Evolutionary conservation across 2,888 invertebrate species (phyloP), one percentile per base, ranked within the genome.

Genomic region (Rhyacophila evoluta): DNA sequence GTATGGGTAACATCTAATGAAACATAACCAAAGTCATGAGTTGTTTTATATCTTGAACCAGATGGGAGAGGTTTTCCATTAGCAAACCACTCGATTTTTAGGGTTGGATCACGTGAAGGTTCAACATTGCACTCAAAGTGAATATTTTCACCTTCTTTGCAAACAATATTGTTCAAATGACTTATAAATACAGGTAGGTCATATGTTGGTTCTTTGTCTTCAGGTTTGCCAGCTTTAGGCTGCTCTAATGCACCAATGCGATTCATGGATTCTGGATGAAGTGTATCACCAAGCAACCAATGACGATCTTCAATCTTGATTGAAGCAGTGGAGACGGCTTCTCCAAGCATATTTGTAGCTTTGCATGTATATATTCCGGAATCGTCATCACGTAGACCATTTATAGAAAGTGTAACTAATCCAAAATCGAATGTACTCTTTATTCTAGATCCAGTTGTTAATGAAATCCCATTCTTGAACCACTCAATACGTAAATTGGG

Each of bases 361-460:
- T 95, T 95, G 89, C 98, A 98, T 1, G 97, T 97, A 86, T 98
- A 99, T 84, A 97, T 95, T 4, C 98, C 98, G 1, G 97, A 97
- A 88, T 99, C 98, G 84, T 97, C 97, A 72, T 93, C 92, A 84
- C 98, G 92, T 67, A 97, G 85, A 1, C 96, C 94, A 85, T 96
- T 95, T 80, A 98, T 94, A 12, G 97, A 96, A 29, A 98, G 88
- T 0, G 97, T 96, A 0, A 99, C 98, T 80, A 98, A 92, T 71
- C 99, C 99, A 87, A 99, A 99, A 86, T 99, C 99, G 85, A 98
- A 97, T 28, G 97, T 96, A 83, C 97, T 97, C 85, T 96, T 94
- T 81, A 98, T 92, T 83, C 98, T 92, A 37, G 98, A 95, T 83
- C 96, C 97, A 79, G 95, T 96, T 79, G 95, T 95, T 15, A 97